Conservation (phyloP, 2,797 vertebrate species). For the Uromys caudimaculatus region DNA sequence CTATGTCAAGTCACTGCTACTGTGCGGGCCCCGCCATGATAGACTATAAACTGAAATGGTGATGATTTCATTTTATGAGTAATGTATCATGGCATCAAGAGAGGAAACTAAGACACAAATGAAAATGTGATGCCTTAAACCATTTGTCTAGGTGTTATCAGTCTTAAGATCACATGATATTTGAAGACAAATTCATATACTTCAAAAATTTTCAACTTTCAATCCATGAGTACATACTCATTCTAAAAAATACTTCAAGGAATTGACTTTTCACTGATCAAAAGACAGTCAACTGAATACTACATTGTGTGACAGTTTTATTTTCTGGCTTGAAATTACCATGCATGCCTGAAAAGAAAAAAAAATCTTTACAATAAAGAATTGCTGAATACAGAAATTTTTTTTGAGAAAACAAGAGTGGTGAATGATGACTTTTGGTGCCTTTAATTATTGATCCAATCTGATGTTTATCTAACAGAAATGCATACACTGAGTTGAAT, state of each 20-base stretch:
- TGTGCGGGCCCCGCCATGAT: fast-evolving
- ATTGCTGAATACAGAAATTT: neutral
- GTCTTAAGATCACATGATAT: neutral
- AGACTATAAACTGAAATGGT: neutral
- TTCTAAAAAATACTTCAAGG: neutral
- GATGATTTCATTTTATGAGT: neutral
- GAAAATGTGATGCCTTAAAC: neutral
- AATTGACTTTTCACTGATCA: neutral
- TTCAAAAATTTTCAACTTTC: neutral
- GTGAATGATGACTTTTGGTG: neutral
- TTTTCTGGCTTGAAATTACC: slow-evolving; percentile 9
- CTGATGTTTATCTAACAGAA: slow-evolving; percentile 2
- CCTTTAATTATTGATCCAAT: neutral
- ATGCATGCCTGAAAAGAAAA: neutral
- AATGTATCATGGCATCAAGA: neutral
- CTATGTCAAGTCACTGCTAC: neutral
- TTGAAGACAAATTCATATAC: neutral
- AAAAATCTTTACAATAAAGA: neutral
- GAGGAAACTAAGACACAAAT: neutral
- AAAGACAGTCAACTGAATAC: neutral
- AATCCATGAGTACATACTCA: neutral
- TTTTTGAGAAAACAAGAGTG: slow-evolving; percentile 38
- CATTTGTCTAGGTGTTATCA: neutral
- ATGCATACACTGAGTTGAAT: slow-evolving; percentile 17
- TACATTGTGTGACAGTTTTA: neutral